Evolutionary conservation across 2,888 invertebrate species (phyloP).

Genomic region (Hydriomena furcata): DNA sequence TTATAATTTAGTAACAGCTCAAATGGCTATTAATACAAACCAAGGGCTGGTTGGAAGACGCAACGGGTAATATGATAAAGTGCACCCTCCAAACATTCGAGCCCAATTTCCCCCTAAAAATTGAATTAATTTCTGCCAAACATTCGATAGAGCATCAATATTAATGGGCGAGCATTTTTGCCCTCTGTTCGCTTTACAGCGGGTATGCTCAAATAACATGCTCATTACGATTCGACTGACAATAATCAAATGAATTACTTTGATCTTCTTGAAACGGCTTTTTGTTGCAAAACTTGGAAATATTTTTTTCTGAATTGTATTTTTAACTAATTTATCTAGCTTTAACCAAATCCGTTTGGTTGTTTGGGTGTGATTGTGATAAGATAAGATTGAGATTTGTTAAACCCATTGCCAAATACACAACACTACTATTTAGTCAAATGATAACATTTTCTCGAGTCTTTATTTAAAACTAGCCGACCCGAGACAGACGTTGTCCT

Average conservation of each 20-base stretch:
- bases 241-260: conserved; percentile 4
- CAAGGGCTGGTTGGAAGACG: conserved; percentile 56
- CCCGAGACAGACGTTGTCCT: too few relatives aligned
- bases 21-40: conserved; percentile 65
- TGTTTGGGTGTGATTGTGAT: too few relatives aligned
- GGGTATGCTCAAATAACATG: conserved; percentile 24
- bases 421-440: too few relatives aligned
- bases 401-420: too few relatives aligned
- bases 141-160: conserved; percentile 66
- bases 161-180: conserved; percentile 58
- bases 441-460: too few relatives aligned
- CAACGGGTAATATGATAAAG: conserved; percentile 77
- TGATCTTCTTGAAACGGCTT: conserved; percentile 1
- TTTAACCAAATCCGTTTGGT: too few relatives aligned
- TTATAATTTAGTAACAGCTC: conserved; percentile 63
- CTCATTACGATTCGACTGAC: conserved; percentile 16
- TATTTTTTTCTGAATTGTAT: too few relatives aligned
- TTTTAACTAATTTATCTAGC: too few relatives aligned
- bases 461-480: too few relatives aligned
- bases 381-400: too few relatives aligned
- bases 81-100: conserved; percentile 49
- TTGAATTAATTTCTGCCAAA: conserved; percentile 74
- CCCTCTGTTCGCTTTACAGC: conserved; percentile 13
- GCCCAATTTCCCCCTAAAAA: conserved; percentile 66
- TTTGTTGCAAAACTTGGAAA: too few relatives aligned